phyloP scores from a whole-genome alignment of 2,113 vertebrate species.

The Nymphicus hollandicus region DNA sequence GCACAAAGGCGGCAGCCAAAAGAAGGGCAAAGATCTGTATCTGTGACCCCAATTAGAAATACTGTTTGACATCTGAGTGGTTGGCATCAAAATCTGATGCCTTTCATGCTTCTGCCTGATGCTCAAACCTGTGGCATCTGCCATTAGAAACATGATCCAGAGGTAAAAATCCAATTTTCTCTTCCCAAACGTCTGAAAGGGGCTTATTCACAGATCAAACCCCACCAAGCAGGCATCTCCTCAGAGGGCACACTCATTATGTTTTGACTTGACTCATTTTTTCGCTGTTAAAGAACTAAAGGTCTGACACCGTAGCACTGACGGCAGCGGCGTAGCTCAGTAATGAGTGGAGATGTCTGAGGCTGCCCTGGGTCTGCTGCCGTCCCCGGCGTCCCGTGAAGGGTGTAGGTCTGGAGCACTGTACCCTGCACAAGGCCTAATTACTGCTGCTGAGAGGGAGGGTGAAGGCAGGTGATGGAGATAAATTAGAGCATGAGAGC shows the following conservation, averaged over 20 bases:
- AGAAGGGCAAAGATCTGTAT: not conserved
- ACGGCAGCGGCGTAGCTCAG: fast-evolving
- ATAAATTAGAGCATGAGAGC: not conserved
- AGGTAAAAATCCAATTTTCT: not conserved
- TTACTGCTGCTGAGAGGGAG: not conserved
- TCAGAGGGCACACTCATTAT: not conserved
- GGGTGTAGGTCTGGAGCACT: not conserved
- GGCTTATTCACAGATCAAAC: not conserved
- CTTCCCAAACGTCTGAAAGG: not conserved
- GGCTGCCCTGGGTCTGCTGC: not conserved
- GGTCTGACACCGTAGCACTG: fast-evolving
- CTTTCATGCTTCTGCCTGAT: slow-evolving; percentile 2
- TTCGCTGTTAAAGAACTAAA: not conserved
- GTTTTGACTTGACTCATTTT: not conserved
- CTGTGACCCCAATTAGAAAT: not conserved
- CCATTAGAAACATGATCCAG: not conserved
- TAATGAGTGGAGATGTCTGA: not conserved
- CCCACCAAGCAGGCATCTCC: not conserved
- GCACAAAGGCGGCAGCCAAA: not conserved
- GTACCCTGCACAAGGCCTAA: not conserved
- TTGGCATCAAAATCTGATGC: not conserved
- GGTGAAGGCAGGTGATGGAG: not conserved
- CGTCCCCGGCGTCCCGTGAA: fast-evolving
- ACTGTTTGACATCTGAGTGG: not conserved
- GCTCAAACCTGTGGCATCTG: not conserved